These are phyloP conservation scores for Eilema depressum DNA, from an alignment of 2,888 invertebrate species.

Conservation along the genomic window DNA sequence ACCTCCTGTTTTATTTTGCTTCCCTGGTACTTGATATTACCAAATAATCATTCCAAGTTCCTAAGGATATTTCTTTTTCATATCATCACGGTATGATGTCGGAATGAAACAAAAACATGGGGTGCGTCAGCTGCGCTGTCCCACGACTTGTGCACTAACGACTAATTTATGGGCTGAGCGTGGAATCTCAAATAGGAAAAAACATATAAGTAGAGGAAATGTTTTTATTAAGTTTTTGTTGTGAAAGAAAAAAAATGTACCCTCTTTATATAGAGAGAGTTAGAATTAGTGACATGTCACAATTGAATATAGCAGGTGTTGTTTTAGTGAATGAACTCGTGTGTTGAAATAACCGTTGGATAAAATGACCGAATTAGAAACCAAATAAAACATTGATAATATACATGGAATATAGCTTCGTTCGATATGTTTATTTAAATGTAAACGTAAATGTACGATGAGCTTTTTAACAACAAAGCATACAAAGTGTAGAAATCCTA, in stretches of 20 bases:
- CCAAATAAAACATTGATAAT: too few relatives aligned
- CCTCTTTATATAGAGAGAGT: background rate
- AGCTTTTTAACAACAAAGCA: too few relatives aligned
- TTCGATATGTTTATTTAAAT: too few relatives aligned
- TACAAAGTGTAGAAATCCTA: too few relatives aligned
- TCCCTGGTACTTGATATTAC: background rate
- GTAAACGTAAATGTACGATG: background rate
- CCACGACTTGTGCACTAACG: constrained; percentile 33
- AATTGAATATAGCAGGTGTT: constrained; percentile 1
- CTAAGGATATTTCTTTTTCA: constrained; percentile 35
- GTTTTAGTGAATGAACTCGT: background rate
- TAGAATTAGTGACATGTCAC: background rate
- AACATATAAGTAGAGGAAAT: constrained; percentile 6
- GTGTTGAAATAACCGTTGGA: background rate
- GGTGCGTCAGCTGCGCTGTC: constrained; percentile 42
- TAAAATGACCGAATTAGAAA: too few relatives aligned
- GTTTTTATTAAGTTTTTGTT: constrained; percentile 10
- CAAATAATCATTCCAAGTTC: constrained; percentile 12
- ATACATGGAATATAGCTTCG: too few relatives aligned
- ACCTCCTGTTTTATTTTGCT: background rate
- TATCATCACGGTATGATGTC: constrained; percentile 36
- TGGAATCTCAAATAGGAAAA: constrained; percentile 13
- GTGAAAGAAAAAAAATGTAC: background rate
- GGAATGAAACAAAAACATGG: constrained; percentile 47
- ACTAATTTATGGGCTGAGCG: constrained; percentile 32